Percentiles rank a stretch among this genome's conserved stretches.
Conservation (phyloP, 2,797 vertebrate species). For the Triplophysa yarkandensis region DNA sequence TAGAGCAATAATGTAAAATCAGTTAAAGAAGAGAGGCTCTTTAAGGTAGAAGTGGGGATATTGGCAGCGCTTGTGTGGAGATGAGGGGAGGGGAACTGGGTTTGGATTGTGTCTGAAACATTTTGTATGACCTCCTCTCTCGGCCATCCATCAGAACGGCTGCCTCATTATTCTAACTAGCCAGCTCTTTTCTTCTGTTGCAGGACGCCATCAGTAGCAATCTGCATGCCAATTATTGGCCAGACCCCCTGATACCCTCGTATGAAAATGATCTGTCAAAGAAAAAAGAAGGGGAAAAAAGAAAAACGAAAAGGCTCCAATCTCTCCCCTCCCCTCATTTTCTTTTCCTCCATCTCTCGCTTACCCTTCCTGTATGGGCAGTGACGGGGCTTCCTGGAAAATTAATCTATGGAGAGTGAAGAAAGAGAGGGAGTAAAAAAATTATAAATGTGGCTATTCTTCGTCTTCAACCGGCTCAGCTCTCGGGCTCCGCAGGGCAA, state of each 20-base stretch:
- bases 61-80: slow-evolving; percentile 58
- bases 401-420: slow-evolving; percentile 83
- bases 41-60: slow-evolving; percentile 68
- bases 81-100: slow-evolving; percentile 62
- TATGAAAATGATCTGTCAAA: slow-evolving; percentile 97
- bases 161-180: slow-evolving; percentile 97
- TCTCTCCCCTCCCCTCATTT: slow-evolving; percentile 64
- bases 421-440: slow-evolving; percentile 63
- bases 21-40: slow-evolving; percentile 57
- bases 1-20: slow-evolving; percentile 51
- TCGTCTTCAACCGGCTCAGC: slow-evolving; percentile 72
- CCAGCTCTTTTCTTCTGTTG: slow-evolving; percentile 88
- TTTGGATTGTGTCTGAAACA: slow-evolving; percentile 82
- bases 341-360: slow-evolving; percentile 57
- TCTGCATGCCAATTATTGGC: slow-evolving; percentile 99
- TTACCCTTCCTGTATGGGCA: slow-evolving; percentile 69
- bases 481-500: slow-evolving; percentile 78
- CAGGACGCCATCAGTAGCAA: slow-evolving; percentile 96
- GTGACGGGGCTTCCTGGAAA: slow-evolving; percentile 83
- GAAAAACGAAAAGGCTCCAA: slow-evolving; percentile 72
- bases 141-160: slow-evolving; percentile 95
- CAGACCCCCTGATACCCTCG: slow-evolving; percentile 97
- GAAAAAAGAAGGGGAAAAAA: slow-evolving; percentile 63
- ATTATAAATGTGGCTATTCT: slow-evolving; percentile 86
- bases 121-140: slow-evolving; percentile 91